Percentiles rank a stretch among this genome's conserved stretches.
Evolutionary conservation across 2,797 vertebrate species (phyloP).

Genomic region (Melanotaenia nigrans): DNA sequence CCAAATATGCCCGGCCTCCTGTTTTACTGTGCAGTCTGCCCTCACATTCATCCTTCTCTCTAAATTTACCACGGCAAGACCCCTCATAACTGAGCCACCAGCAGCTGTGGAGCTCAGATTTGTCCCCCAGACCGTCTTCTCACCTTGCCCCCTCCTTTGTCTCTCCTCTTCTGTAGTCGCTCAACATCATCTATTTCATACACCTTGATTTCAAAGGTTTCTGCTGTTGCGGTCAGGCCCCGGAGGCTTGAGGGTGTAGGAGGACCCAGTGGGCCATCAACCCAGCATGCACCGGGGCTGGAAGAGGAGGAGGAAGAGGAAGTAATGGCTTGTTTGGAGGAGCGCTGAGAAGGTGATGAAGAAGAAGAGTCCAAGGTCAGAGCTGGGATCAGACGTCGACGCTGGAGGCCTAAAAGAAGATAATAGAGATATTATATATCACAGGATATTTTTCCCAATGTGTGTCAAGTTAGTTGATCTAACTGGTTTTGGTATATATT

Average conservation of each 20-base stretch:
- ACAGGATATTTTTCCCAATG: too few species aligned
- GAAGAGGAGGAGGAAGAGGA: slow-evolving; percentile 79
- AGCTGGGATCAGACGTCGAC: slow-evolving; percentile 91
- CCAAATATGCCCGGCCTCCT: slow-evolving; percentile 19
- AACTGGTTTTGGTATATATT: background rate
- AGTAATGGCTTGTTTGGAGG: slow-evolving; percentile 87
- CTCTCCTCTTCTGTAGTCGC: slow-evolving; percentile 90
- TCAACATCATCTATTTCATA: slow-evolving; percentile 99
- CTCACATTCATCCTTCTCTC: slow-evolving; percentile 17
- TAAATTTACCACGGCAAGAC: background rate
- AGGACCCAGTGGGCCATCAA: slow-evolving; percentile 92
- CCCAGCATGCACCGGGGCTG: slow-evolving; percentile 92
- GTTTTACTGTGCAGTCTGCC: slow-evolving; percentile 12
- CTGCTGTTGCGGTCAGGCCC: slow-evolving; percentile 74
- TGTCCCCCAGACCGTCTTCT: slow-evolving; percentile 45
- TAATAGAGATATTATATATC: background rate
- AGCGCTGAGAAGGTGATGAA: slow-evolving; percentile 74
- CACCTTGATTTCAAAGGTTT: slow-evolving; percentile 99
- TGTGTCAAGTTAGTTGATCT: background rate
- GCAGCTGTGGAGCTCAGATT: slow-evolving; percentile 8
- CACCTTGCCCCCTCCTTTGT: slow-evolving; percentile 88
- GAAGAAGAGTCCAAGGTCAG: slow-evolving; percentile 87
- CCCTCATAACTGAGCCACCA: slow-evolving; percentile 2
- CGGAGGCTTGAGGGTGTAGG: slow-evolving; percentile 76
- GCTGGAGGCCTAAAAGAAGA: slow-evolving; percentile 86